Evolutionary conservation across 2,888 invertebrate species (phyloP), one percentile per base, ranked within the genome.

Genomic region (Cataglyphis cursor): DNA sequence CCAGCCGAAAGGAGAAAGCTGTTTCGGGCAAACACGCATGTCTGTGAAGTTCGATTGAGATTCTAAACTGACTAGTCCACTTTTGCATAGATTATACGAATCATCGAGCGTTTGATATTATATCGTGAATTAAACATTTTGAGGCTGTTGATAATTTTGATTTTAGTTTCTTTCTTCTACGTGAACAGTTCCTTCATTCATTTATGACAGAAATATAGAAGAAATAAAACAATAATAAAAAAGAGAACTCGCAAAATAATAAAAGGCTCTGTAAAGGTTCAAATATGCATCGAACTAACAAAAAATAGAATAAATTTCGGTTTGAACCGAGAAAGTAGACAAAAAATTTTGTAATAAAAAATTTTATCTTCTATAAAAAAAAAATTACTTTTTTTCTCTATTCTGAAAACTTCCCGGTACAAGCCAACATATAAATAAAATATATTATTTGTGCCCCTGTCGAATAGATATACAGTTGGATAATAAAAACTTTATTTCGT

Each of bases 1-100:
- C 88, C 85, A 84, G 87, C 84, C 83, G 62, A 80, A 65, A 85
- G 41, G 74, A 82, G 87, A 87, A 88, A 87, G 78, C 82, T 82
- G 54, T 80, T 76, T 62, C 61, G 73, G 64, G 62, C 54, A 31
- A 41, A 31, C 64, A 85, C 28, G n/a, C 64, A 80, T 38, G 12
- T 51, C 68, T 73, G 62, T 57, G 51, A 74, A 65, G 54, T 12
- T 28, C 74, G 44, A 66, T 78, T 72, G 21, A 61, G 72, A 66
- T 9, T 51, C 51, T 51, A 51, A 51, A 51, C n/a, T 51, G n/a
- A n/a, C 51, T 51, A 38, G 59, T 38, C 35, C 31, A 57, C 3
- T 44, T 38, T 54, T 75, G 24, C 51, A 51, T 75, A 65, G 48
- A n/a, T 75, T 65, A 51, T 51, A 65, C 18, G 0, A 41, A 65